Base-by-base conservation (phyloP, 2,888 invertebrate genomes). In the Adela reaumurella region DNA sequence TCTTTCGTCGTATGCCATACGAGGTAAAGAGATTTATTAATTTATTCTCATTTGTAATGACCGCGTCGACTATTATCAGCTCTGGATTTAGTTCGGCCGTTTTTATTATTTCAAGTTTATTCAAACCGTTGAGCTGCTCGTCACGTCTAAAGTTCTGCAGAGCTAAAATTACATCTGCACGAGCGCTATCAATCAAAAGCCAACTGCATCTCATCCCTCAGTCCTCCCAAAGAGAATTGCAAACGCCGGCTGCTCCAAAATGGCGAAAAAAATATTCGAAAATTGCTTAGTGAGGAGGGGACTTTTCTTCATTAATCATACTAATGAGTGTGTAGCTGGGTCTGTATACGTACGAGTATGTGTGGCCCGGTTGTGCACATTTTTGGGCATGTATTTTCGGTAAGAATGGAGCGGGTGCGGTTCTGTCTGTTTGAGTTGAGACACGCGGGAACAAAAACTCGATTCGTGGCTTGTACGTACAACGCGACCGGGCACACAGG, bases 271-370 rank as follows among this genome's bases (percentile, higher is more conserved):
- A 65, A 60, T 59, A 54, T n/a, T n/a, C 61, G 57, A 8, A 62
- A 62, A 64, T 65, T 64, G 63, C 60, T 24, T 2, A 19, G 29
- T 28, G 45, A 56, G 65, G 63, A 61, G 19, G n/a, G n/a, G 35
- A 48, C 19, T 49, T 56, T 59, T 54, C 50, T 61, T 60, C 68
- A 71, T 71, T 68, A 71, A 70, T 70, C 71, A 70, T 67, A 69
- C 68, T 71, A 70, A 70, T 70, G 68, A 68, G 70, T 68, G 67
- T 66, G 67, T 8, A 8, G 35, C 6, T 5, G n/a, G n/a, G n/a
- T n/a, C n/a, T 24, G 24, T 24, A 24, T 24, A 24, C 8, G 24
- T 24, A 8, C 3, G 35, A 14, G 35, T 35, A 11, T 35, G 35
- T 14, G 35, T 35, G 35, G 35, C 6, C 6, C 11, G 11, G 3